These are phyloP conservation scores for Ctenicera cuprea DNA, from an alignment of 2,888 invertebrate genomes.

Conservation along the genomic window DNA sequence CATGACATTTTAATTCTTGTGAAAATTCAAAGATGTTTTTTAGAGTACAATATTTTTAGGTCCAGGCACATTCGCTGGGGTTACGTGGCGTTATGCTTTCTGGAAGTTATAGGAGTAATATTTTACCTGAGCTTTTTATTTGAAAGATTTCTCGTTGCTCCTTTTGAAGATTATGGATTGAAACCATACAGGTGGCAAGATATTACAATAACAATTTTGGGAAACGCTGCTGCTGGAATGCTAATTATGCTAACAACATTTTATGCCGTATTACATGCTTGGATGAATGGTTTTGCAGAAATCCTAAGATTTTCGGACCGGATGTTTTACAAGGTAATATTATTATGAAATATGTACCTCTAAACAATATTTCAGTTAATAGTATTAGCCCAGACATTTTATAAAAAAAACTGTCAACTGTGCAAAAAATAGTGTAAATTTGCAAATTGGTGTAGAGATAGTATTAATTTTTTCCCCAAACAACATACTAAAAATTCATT, in stretches of 20 bases:
- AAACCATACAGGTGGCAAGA: slow-evolving; percentile 70
- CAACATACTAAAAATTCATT: too few species aligned
- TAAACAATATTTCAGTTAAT: too few species aligned
- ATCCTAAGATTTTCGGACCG: slow-evolving; percentile 91
- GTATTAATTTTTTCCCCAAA: too few species aligned
- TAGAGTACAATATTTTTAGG: slow-evolving; percentile 73
- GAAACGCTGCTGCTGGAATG: slow-evolving; percentile 85
- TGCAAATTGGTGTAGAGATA: too few species aligned
- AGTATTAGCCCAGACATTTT: too few species aligned
- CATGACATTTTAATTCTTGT: too few species aligned
- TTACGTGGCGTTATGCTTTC: slow-evolving; percentile 80
- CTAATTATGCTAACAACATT: slow-evolving; percentile 76
- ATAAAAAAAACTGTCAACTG: too few species aligned
- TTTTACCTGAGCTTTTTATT: slow-evolving; percentile 89
- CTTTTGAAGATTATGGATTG: slow-evolving; percentile 79
- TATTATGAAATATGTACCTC: too few species aligned
- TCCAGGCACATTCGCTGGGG: slow-evolving; percentile 84
- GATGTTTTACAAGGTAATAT: slow-evolving; percentile 85
- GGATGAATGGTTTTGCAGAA: slow-evolving; percentile 95
- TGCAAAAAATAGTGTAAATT: too few species aligned
- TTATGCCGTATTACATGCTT: slow-evolving; percentile 91
- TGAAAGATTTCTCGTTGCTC: slow-evolving; percentile 84
- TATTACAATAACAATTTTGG: slow-evolving; percentile 79
- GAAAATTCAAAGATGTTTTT: neutral
- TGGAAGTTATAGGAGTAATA: slow-evolving; percentile 87